Evolutionary conservation across 1,140 invertebrate species (phyloP).

Genomic region (Episyrphus balteatus): DNA sequence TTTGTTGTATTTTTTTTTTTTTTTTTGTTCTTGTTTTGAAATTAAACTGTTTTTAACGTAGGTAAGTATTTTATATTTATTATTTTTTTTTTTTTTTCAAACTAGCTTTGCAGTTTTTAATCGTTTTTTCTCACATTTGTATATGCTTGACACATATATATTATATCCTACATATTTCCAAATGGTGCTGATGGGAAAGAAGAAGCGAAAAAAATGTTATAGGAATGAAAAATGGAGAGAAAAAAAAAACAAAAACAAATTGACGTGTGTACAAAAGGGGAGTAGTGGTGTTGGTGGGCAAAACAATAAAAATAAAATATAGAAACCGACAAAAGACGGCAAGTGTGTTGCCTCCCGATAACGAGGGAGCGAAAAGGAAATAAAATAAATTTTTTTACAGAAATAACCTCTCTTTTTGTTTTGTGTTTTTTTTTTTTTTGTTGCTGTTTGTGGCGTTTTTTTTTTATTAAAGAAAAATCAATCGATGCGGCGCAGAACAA

Average conservation of each 20-base stretch:
- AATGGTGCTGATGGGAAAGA: no score
- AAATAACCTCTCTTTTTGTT: no score
- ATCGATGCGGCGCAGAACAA: slow-evolving; percentile 1
- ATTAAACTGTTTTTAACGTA: background rate
- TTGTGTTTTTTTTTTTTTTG: background rate
- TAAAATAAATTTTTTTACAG: background rate
- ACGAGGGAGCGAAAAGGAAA: background rate
- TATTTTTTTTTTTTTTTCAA: background rate
- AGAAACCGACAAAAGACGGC: no score
- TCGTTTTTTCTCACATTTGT: background rate
- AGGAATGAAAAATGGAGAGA: no score
- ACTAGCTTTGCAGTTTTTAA: background rate
- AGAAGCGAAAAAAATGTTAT: no score
- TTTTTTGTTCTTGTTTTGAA: no score
- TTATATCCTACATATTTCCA: no score
- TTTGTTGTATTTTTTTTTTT: background rate
- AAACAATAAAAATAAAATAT: no score
- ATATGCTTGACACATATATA: no score
- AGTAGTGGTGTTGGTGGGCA: no score
- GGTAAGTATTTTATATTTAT: background rate
- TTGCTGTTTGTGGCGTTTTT: background rate
- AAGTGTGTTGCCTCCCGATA: background rate
- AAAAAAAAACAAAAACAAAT: no score
- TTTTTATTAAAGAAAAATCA: background rate
- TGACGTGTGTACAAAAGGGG: no score